Conservation (phyloP, 2,797 vertebrate species). For the Pseudomugil gertrudae region DNA sequence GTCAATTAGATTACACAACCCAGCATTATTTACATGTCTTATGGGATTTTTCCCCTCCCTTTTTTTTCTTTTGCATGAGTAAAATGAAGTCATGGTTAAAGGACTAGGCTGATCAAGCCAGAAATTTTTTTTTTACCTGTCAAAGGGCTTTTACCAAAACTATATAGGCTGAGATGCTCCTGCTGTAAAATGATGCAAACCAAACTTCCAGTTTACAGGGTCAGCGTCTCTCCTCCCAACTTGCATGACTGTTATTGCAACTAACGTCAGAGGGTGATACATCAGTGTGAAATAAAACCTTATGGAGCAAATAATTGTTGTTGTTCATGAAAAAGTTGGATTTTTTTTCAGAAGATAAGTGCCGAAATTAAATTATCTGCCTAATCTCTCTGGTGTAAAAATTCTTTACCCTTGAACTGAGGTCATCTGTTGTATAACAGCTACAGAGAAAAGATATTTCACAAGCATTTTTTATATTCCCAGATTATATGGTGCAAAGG, state of each 20-base stretch:
- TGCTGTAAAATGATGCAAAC: constrained; percentile 15
- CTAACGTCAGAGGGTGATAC: constrained; percentile 12
- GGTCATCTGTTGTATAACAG: not conserved
- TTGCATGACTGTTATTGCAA: constrained; percentile 26
- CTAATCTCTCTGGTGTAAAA: not conserved
- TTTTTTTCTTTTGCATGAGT: not conserved
- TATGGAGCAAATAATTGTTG: constrained; percentile 17
- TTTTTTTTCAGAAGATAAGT: not conserved
- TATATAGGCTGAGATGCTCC: not conserved
- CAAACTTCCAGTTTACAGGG: constrained; percentile 4
- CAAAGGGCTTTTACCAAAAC: not conserved
- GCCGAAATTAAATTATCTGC: constrained; percentile 4
- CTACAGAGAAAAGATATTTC: not conserved
- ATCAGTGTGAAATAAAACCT: constrained; percentile 1
- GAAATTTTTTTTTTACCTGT: constrained; percentile 2
- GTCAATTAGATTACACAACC: constrained; percentile 52
- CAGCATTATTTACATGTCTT: constrained; percentile 17
- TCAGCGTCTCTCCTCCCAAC: constrained; percentile 30
- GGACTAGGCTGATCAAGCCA: constrained; percentile 1
- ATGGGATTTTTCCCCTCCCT: constrained; percentile 2
- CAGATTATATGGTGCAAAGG: constrained; percentile 3
- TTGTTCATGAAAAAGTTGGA: constrained; percentile 15
- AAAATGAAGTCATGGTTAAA: not conserved
- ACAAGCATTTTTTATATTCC: not conserved
- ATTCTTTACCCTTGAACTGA: not conserved